phyloP scores from a whole-genome alignment of 2,113 vertebrate species.

The Lanius ludovicianus region DNA sequence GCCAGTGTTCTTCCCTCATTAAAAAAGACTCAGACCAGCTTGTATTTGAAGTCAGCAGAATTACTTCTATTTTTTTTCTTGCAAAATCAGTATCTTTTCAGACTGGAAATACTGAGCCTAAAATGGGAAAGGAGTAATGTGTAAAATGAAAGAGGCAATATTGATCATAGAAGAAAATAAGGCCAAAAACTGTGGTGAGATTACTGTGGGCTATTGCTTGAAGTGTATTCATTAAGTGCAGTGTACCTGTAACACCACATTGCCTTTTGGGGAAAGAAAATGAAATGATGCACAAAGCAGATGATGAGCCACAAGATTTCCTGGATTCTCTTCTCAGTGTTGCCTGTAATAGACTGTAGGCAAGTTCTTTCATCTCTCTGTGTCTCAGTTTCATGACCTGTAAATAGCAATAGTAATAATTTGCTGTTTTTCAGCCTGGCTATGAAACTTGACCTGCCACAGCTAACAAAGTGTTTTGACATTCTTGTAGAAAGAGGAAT shows the following conservation, averaged over 20 bases:
- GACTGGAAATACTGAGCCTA: not conserved
- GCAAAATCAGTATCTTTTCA: not conserved
- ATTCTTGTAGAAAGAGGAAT: not conserved
- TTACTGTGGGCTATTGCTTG: not conserved
- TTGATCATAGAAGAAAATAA: not conserved
- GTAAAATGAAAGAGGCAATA: not conserved
- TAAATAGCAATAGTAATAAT: slow-evolving; percentile 20
- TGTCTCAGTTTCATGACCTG: slow-evolving; percentile 8
- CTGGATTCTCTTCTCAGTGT: not conserved
- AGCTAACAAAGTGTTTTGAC: slow-evolving; percentile 25
- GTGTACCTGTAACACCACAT: not conserved
- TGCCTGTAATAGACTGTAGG: not conserved
- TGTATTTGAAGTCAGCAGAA: not conserved
- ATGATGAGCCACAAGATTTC: not conserved
- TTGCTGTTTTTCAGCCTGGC: not conserved
- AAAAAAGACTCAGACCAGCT: not conserved
- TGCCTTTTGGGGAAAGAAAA: not conserved
- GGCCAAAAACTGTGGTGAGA: not conserved
- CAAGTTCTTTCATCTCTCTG: slow-evolving; percentile 1
- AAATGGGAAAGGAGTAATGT: not conserved
- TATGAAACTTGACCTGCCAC: slow-evolving; percentile 27
- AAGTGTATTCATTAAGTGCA: not conserved
- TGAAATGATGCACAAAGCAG: not conserved
- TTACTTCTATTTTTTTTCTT: not conserved
- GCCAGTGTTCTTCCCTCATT: not conserved